A percentile compares a stretch with the other conserved stretches of the same genome.
Conservation (phyloP, 2,113 vertebrate genomes). For the cat (Felis catus) region F.catus_Fca126_mat1.0 CM031420.1:99392501-99393000, state of each 20-base stretch:
- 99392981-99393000: neutral
- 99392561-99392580: neutral
- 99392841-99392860: neutral
- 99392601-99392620: neutral
- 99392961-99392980: neutral
- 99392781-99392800: neutral
- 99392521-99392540: neutral
- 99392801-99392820: neutral
- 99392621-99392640: neutral
- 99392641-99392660: neutral
- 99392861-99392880: neutral
- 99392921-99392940: neutral
- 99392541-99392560: neutral
- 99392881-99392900: neutral
- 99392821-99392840: neutral
- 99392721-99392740: neutral
- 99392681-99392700: neutral
- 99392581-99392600: neutral
- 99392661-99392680: neutral
- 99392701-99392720: neutral
- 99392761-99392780: neutral
- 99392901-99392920: neutral
- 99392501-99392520: neutral
- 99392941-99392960: neutral
- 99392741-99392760: constrained; percentile 20